A percentile compares a stretch with the other conserved stretches of the same genome.
phyloP scores from a whole-genome alignment of 2,888 invertebrate species.

The Apeira syringaria region DNA sequence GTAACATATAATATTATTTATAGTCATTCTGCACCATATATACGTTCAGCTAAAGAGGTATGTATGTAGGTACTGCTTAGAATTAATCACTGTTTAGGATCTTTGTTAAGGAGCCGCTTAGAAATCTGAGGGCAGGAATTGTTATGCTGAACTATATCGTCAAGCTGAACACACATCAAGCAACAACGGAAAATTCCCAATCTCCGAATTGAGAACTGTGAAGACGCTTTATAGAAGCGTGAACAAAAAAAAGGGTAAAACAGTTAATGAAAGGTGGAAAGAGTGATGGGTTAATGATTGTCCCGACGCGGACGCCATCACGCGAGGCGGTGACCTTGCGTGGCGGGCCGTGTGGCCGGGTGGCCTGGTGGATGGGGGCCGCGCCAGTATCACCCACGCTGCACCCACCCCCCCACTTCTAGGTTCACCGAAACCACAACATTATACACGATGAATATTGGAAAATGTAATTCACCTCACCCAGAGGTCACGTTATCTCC shows the following conservation, averaged over 20 bases:
- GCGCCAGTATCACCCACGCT: slow-evolving; percentile 30
- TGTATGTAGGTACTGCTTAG: too few relatives aligned
- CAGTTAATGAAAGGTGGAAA: slow-evolving; percentile 37
- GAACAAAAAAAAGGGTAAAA: slow-evolving; percentile 14
- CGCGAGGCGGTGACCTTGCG: slow-evolving; percentile 63
- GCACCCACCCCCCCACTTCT: slow-evolving; percentile 23
- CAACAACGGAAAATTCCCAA: not conserved
- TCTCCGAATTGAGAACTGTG: not conserved
- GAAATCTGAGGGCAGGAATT: too few relatives aligned
- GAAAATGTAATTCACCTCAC: slow-evolving; percentile 1
- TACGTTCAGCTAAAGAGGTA: too few relatives aligned
- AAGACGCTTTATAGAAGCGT: slow-evolving; percentile 24
- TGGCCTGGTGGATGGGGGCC: too few relatives aligned
- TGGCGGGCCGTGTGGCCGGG: too few relatives aligned
- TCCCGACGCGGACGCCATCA: slow-evolving; percentile 48
- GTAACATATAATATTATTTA: too few relatives aligned
- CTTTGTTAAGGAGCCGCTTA: too few relatives aligned
- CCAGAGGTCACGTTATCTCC: slow-evolving; percentile 13
- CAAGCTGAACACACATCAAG: not conserved
- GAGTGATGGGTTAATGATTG: slow-evolving; percentile 43
- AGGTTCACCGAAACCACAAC: slow-evolving; percentile 36
- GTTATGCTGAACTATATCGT: too few relatives aligned
- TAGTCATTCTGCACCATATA: too few relatives aligned
- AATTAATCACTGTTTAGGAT: too few relatives aligned
- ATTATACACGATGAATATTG: slow-evolving; percentile 10